These are phyloP conservation scores for Pipistrellus pygmaeus DNA, from an alignment of 2,797 vertebrate genomes.

Conservation along the genomic window DNA sequence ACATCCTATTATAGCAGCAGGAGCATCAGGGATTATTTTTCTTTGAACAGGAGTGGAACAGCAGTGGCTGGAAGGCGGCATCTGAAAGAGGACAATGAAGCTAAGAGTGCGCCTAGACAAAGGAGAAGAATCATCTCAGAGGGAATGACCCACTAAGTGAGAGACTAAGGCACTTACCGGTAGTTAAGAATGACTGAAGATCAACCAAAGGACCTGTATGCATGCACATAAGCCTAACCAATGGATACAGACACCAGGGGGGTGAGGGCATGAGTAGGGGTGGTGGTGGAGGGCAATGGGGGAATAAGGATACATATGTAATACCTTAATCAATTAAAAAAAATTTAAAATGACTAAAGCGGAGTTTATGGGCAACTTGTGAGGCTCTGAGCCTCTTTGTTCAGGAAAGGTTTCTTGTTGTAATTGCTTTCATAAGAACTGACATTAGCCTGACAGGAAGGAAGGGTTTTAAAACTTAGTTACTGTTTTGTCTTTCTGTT, in stretches of 20 bases:
- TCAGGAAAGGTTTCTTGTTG: not conserved
- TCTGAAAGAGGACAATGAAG: constrained; percentile 44
- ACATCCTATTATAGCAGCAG: not conserved
- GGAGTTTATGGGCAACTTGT: constrained; percentile 6
- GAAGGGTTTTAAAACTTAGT: constrained; percentile 61
- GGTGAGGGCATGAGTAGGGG: too few species aligned
- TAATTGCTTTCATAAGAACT: constrained; percentile 47
- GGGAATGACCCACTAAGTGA: not conserved
- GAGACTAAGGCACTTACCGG: not conserved
- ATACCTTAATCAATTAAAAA: too few species aligned
- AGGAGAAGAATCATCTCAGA: not conserved
- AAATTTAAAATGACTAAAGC: not conserved
- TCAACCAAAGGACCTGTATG: too few species aligned
- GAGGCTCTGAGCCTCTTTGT: constrained; percentile 1
- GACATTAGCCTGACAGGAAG: constrained; percentile 44
- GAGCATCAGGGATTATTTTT: not conserved
- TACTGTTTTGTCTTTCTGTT: constrained; percentile 42
- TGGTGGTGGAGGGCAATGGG: too few species aligned
- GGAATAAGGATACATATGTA: too few species aligned
- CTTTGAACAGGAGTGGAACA: not conserved
- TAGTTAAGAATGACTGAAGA: not conserved
- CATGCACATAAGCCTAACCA: too few species aligned
- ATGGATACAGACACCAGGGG: too few species aligned
- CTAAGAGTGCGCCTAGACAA: not conserved
- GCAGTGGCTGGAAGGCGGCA: not conserved